A percentile compares a stretch with the other conserved stretches of the same genome.
Evolutionary conservation across 2,113 vertebrate genomes (phyloP).

Genomic region (Aptenodytes patagonicus): DNA sequence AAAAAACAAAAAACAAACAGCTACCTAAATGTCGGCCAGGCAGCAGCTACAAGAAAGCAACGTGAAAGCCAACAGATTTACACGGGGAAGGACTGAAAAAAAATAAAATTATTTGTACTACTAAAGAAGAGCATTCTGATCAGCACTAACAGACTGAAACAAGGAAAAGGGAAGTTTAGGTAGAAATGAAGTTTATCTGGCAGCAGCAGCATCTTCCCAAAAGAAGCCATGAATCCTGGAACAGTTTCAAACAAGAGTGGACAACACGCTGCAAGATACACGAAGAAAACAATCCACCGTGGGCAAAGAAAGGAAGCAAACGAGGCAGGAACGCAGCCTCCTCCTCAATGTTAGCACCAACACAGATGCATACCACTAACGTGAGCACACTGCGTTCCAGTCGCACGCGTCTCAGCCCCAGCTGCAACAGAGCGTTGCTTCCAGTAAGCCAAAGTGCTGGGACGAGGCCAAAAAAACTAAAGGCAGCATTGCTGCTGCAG

Average conservation of each 20-base stretch:
- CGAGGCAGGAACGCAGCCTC: background rate
- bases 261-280: background rate
- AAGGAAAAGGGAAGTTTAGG: background rate
- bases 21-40: background rate
- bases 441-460: background rate
- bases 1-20: background rate
- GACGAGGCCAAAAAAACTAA: background rate
- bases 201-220: background rate
- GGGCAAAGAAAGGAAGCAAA: background rate
- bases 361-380: background rate
- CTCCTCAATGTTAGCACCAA: background rate
- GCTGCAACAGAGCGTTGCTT: background rate
- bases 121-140: background rate
- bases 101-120: background rate
- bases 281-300: rapidly evolving
- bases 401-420: background rate
- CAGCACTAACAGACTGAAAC: background rate
- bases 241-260: background rate
- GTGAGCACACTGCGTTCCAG: background rate
- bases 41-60: background rate
- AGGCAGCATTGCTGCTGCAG: background rate
- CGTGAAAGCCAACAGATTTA: background rate
- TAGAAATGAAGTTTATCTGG: background rate
- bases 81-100: background rate
- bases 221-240: background rate